Conservation (phyloP, 2,888 invertebrate species). For the Pterostichus niger region DNA sequence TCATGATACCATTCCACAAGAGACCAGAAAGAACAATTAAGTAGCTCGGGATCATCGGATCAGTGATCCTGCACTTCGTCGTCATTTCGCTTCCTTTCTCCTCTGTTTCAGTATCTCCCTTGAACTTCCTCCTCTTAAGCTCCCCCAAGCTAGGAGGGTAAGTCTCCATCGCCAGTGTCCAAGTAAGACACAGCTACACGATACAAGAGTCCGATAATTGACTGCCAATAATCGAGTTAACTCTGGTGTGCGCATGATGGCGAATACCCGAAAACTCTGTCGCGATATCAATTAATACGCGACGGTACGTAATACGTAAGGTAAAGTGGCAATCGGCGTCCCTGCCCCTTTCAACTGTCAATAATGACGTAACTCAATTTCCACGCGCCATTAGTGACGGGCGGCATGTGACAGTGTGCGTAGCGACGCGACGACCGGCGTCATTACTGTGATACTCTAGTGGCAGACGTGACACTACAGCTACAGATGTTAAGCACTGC, state of each 20-base stretch:
- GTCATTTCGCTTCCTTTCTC: not conserved
- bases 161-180: not conserved
- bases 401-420: slow-evolving; percentile 33
- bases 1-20: slow-evolving; percentile 4
- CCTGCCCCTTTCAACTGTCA: slow-evolving; percentile 52
- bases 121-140: too few species aligned
- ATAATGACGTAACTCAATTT: slow-evolving; percentile 65
- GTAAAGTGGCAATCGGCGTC: slow-evolving; percentile 44
- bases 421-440: not conserved
- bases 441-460: slow-evolving; percentile 4
- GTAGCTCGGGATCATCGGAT: slow-evolving; percentile 23
- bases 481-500: not conserved
- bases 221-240: slow-evolving; percentile 38
- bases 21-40: slow-evolving; percentile 33
- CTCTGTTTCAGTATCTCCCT: not conserved
- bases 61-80: not conserved
- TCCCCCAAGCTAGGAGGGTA: too few species aligned
- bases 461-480: not conserved
- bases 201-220: slow-evolving; percentile 30
- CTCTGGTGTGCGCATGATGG: not conserved
- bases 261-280: slow-evolving; percentile 30
- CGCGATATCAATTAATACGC: slow-evolving; percentile 49
- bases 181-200: slow-evolving; percentile 10
- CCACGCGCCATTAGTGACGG: slow-evolving; percentile 63
- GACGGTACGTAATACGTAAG: slow-evolving; percentile 12